These are phyloP conservation scores for Tanytarsus gracilentus DNA, from an alignment of 2,888 invertebrate species.

Conservation along the genomic window DNA sequence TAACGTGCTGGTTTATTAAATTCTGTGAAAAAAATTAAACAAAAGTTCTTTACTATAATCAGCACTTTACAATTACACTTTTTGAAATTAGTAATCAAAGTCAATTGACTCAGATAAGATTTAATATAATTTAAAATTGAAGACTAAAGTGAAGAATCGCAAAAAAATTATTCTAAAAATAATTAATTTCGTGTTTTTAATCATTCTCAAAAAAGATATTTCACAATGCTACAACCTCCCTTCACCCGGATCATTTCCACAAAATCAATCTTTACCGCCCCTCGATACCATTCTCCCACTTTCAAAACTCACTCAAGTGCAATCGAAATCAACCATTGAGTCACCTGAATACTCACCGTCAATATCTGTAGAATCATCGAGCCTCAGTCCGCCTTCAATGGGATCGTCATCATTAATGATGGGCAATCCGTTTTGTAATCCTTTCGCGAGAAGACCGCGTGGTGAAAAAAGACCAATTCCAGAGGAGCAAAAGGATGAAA, in stretches of 20 bases:
- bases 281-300: conserved; percentile 15
- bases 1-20: too few relatives aligned
- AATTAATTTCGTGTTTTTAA: conserved; percentile 6
- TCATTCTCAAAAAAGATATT: conserved; percentile 4
- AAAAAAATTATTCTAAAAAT: conserved; percentile 7
- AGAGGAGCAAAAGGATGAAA: conserved; percentile 76
- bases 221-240: conserved; percentile 24
- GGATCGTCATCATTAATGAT: background rate
- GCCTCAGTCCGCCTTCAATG: background rate
- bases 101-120: too few relatives aligned
- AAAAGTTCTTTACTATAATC: too few relatives aligned
- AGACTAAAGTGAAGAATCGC: conserved; percentile 1
- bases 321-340: background rate
- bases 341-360: background rate
- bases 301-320: background rate
- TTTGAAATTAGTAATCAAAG: too few relatives aligned
- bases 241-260: background rate
- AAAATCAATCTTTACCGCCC: conserved; percentile 10
- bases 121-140: too few relatives aligned
- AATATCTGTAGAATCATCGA: background rate
- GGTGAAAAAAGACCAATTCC: conserved; percentile 83
- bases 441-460: conserved; percentile 49
- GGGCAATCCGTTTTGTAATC: conserved; percentile 29
- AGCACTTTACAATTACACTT: too few relatives aligned
- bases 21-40: too few relatives aligned